Conservation (phyloP, 2,113 vertebrate genomes). For the Trematomus loennbergii region DNA sequence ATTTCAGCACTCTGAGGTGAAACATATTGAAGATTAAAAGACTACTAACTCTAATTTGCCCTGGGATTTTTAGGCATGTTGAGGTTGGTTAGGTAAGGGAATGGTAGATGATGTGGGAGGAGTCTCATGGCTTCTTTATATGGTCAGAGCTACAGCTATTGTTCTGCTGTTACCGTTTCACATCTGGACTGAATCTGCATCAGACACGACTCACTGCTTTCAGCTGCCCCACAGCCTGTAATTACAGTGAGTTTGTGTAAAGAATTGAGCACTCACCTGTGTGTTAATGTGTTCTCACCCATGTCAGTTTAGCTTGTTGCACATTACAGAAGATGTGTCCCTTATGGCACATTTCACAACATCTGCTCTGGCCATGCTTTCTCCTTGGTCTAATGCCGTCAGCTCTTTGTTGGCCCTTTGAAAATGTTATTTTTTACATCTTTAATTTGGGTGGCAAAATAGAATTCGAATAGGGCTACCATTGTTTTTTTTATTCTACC, state of each 20-base stretch:
- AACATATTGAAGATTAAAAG: background rate
- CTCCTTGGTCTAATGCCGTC: background rate
- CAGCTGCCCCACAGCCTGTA: constrained; percentile 16
- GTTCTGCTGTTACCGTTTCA: constrained; percentile 22
- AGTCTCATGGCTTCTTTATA: constrained; percentile 11
- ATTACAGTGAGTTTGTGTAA: constrained; percentile 29
- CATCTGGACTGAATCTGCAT: constrained; percentile 38
- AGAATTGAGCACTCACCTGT: constrained; percentile 18
- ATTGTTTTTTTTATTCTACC: background rate
- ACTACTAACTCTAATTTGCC: background rate
- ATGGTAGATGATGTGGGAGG: background rate
- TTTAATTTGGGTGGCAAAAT: too few species aligned
- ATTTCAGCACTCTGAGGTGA: background rate
- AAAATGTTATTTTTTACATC: too few species aligned
- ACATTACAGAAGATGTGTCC: constrained; percentile 27
- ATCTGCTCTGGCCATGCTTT: background rate
- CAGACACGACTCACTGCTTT: constrained; percentile 27
- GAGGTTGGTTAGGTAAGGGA: background rate
- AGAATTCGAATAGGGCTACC: too few species aligned
- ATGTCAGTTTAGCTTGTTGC: constrained; percentile 7
- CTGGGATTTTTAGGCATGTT: background rate
- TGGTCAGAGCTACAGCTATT: constrained; percentile 12
- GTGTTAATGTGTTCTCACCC: constrained; percentile 18
- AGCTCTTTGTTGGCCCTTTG: background rate
- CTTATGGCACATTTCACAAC: constrained; percentile 5